Conservation (phyloP, 2,888 invertebrate species). For the Acrocyrtus sp. region DNA sequence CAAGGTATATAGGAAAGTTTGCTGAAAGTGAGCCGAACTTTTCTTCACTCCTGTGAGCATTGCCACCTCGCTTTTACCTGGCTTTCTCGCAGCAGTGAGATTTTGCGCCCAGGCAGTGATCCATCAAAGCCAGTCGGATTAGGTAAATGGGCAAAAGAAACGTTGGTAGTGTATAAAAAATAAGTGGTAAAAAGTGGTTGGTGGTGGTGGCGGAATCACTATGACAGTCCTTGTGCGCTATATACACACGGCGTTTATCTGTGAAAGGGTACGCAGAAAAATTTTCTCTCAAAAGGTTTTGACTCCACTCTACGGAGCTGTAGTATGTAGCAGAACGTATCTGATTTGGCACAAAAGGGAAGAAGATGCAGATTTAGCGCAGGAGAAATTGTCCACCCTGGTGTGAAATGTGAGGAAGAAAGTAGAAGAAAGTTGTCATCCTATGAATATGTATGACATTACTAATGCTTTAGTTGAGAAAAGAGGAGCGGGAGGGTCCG, state of each 20-base stretch:
- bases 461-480: neutral
- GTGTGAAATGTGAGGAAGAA: too few relatives aligned
- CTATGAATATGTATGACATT: neutral
- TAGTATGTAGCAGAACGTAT: neutral
- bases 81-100: neutral
- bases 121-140: neutral
- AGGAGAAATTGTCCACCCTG: neutral
- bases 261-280: neutral
- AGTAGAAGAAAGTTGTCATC: too few relatives aligned
- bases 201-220: neutral
- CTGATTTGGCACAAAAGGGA: neutral
- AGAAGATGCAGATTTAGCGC: neutral
- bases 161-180: too few relatives aligned
- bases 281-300: neutral
- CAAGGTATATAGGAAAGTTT: too few relatives aligned
- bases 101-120: neutral
- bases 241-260: neutral
- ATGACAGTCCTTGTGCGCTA: neutral
- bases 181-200: too few relatives aligned
- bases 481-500: too few relatives aligned
- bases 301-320: neutral
- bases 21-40: too few relatives aligned
- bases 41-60: neutral
- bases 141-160: too few relatives aligned
- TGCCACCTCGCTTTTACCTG: neutral